phyloP scores from a whole-genome alignment of 2,797 vertebrate genomes.

The Myoxocephalus aenaeus region DNA sequence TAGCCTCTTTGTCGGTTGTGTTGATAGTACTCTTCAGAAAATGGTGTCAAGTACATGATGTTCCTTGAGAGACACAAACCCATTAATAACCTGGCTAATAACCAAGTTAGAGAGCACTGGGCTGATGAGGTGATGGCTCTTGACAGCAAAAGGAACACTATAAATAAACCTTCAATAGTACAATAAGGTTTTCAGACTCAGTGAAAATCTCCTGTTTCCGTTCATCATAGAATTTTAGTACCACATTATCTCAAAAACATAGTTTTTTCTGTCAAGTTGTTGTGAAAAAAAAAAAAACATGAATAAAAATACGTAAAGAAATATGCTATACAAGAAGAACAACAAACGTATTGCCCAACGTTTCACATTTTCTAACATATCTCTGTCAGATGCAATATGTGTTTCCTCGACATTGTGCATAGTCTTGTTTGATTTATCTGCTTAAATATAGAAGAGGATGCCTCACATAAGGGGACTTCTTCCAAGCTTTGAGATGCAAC shows the following conservation, averaged over 20 bases:
- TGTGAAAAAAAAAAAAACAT: slow-evolving; percentile 8
- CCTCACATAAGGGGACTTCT: slow-evolving; percentile 17
- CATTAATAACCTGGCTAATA: slow-evolving; percentile 31
- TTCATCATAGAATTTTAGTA: slow-evolving; percentile 20
- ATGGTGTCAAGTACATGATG: slow-evolving; percentile 46
- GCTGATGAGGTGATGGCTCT: slow-evolving; percentile 43
- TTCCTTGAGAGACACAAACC: slow-evolving; percentile 36
- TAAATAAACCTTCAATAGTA: slow-evolving; percentile 37
- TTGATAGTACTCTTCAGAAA: slow-evolving; percentile 38
- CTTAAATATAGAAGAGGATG: slow-evolving; percentile 20
- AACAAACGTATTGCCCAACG: background rate
- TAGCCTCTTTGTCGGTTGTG: background rate
- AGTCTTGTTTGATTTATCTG: slow-evolving; percentile 2
- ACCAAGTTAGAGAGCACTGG: slow-evolving; percentile 20
- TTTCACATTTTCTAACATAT: background rate
- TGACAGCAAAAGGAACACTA: slow-evolving; percentile 41
- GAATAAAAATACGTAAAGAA: background rate
- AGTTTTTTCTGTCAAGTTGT: background rate
- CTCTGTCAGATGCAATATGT: slow-evolving; percentile 9
- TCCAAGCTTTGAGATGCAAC: slow-evolving; percentile 44
- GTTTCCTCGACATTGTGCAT: slow-evolving; percentile 5
- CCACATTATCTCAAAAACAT: slow-evolving; percentile 6
- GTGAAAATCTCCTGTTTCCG: slow-evolving; percentile 7
- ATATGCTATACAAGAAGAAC: background rate
- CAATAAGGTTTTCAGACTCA: slow-evolving; percentile 23